These are phyloP conservation scores for Hippoglossus hippoglossus DNA, from an alignment of 2,797 vertebrate genomes.

Conservation along the genomic window DNA sequence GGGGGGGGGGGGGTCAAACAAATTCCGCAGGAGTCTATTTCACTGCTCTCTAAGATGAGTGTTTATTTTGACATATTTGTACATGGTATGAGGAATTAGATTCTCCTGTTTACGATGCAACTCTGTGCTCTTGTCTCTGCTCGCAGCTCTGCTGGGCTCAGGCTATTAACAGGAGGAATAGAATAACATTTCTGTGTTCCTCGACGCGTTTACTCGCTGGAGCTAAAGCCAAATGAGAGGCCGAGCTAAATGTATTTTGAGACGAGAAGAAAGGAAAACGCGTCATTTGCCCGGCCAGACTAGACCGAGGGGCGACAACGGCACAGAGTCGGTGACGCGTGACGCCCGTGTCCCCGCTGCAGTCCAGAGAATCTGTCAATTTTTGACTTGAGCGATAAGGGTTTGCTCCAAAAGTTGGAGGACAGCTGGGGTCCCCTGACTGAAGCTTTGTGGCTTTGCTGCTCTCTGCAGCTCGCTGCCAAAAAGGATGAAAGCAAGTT, in stretches of 20 bases:
- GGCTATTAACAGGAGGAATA: constrained; percentile 51
- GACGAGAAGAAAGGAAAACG: constrained; percentile 50
- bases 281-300: constrained; percentile 44
- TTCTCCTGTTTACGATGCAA: constrained; percentile 40
- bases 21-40: constrained; percentile 49
- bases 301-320: constrained; percentile 19
- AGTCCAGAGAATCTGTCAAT: constrained; percentile 13
- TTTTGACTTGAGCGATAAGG: constrained; percentile 36
- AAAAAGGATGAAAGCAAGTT: constrained; percentile 30
- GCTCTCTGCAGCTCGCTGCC: constrained; percentile 18
- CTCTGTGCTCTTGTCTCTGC: constrained; percentile 36
- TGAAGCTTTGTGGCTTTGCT: constrained; percentile 29
- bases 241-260: constrained; percentile 63
- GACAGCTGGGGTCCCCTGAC: constrained; percentile 30
- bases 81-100: constrained; percentile 51
- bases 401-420: constrained; percentile 34
- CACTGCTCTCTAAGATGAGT: constrained; percentile 61
- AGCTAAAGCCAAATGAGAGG: constrained; percentile 65
- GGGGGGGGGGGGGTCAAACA: constrained; percentile 2
- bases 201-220: constrained; percentile 39
- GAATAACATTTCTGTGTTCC: constrained; percentile 21
- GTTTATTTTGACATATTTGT: constrained; percentile 69
- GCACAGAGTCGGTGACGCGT: constrained; percentile 34
- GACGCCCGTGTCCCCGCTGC: constrained; percentile 38
- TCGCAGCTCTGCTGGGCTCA: constrained; percentile 3